phyloP scores from a whole-genome alignment of 2,888 invertebrate species.

The Podabrus alpinus region DNA sequence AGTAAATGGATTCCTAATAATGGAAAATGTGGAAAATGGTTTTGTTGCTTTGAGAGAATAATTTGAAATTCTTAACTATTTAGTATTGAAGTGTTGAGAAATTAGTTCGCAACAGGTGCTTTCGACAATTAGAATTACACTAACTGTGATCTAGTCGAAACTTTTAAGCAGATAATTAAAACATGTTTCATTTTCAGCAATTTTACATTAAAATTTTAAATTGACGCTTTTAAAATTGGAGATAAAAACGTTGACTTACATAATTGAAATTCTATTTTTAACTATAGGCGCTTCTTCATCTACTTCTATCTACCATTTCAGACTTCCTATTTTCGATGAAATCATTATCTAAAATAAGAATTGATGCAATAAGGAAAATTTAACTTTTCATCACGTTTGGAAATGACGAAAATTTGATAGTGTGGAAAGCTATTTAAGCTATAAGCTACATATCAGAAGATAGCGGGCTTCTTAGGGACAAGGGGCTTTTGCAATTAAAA shows the following conservation, averaged over 20 bases:
- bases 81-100: conserved; percentile 21
- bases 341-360: too few relatives aligned
- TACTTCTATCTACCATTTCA: too few relatives aligned
- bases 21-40: conserved; percentile 4
- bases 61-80: conserved; percentile 10
- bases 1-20: neutral
- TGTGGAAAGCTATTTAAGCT: too few relatives aligned
- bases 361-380: too few relatives aligned
- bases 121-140: conserved; percentile 19
- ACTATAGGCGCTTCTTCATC: too few relatives aligned
- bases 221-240: neutral
- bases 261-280: neutral
- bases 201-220: neutral
- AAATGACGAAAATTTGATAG: too few relatives aligned
- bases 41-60: neutral
- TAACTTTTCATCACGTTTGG: too few relatives aligned
- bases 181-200: neutral
- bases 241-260: neutral
- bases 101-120: conserved; percentile 26
- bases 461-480: too few relatives aligned
- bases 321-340: too few relatives aligned
- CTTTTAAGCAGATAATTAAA: conserved; percentile 1
- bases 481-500: too few relatives aligned
- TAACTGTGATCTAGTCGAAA: neutral
- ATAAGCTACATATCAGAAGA: too few relatives aligned